Evolutionary conservation across 37 sponge, comb jelly and placozoan genomes (phyloP), one percentile per base, ranked within the genome.

Genomic region (Amphimedon queenslandica): DNA sequence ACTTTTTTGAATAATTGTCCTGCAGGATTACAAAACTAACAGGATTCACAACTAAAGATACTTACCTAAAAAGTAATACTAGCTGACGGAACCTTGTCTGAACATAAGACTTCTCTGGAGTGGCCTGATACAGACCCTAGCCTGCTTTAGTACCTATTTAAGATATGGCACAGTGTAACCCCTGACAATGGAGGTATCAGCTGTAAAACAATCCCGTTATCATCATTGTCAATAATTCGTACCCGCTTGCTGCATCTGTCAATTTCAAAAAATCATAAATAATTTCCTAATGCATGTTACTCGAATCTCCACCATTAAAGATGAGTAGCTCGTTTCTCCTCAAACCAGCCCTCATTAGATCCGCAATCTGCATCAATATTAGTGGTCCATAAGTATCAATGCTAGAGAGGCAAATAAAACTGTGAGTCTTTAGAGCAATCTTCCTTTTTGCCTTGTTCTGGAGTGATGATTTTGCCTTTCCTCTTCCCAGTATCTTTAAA

Each of bases 111-210:
- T 66, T 40, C 3, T 4, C 37, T 84, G 84, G 4, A 84, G 56
- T 11, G 84, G 84, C 2, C 84, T 64, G 25, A 84, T 71, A 77
- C 33, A 84, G 8, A 84, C 73, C 41, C 57, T 77, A 18, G 74
- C 84, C 31, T 40, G 27, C 37, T 32, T 58, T 20, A 84, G 73
- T 51, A 84, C 69, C 25, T 57, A 34, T 38, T 63, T 70, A 55
- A 84, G 28, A 40, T 64, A 69, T 21, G 69, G 43, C 3, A 66
- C 55, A 40, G 73, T 71, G 29, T 84, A 73, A 13, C 74, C 75
- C 43, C 78, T 21, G 73, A 21, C 13, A 60, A 70, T 25, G 42
- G n/a, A 1, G 40, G 40, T 37, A 78, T 67, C 23, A 69, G 37
- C 21, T 2, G 36, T 2, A 78, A 31, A 20, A 58, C 61, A 1